Evolutionary conservation across 2,888 invertebrate genomes (phyloP), one percentile per base, ranked within the genome.

Genomic region (Geophilus truncorum): DNA sequence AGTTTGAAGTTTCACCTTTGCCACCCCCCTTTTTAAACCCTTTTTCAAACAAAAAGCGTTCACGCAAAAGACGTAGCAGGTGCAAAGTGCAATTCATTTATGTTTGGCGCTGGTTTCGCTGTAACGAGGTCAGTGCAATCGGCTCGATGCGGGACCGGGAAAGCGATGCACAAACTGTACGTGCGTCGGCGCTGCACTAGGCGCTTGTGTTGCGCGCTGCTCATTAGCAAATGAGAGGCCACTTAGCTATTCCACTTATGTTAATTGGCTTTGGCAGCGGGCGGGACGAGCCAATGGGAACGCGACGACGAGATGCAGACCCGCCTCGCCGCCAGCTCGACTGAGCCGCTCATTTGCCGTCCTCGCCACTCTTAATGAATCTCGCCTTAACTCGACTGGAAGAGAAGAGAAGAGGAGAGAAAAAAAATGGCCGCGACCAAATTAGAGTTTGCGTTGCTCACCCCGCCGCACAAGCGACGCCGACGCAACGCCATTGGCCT

Each of bases 191-290:
- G 62, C 62, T 62, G 62, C 62, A 62, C 62, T 28, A 62, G 25
- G 62, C 62, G 62, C 62, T 62, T 62, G 62, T 62, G 62, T 62
- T 62, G 62, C 62, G 62, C 62, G 28, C 62, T 62, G 78, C 79
- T 62, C 79, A 79, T 79, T 79, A 79, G 79, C 79, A 79, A 79
- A 79, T 79, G 79, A 79, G 51, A 51, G 36, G 28, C 57, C 79
- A 79, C 79, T 79, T 79, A 79, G 79, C 62, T 79, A 79, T 51
- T 79, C 57, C 62, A 79, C 62, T 79, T 79, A 79, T 79, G 79
- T 62, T 79, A 79, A 79, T 79, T 57, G 62, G 51, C 51, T 28
- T 32, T 30, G 28, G 57, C 36, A n/a, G 30, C 62, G 36, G 79
- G 30, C 79, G 79, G 30, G 57, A 40, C 79, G 57, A 79, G 40